Conservation (phyloP, 2,797 vertebrate species). For the Neosilurus hyrtlii region DNA sequence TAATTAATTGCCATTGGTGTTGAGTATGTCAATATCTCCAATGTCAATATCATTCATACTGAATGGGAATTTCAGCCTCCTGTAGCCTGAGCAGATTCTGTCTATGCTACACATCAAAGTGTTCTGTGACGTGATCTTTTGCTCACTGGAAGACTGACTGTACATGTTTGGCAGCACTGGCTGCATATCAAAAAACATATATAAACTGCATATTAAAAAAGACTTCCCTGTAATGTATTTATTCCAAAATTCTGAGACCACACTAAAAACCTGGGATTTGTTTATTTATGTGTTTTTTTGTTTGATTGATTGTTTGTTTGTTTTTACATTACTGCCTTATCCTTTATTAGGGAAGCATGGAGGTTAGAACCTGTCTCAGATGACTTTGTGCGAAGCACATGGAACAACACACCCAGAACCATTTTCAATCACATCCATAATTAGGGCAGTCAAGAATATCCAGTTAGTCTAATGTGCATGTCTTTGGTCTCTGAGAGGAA, state of each 20-base stretch:
- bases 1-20: slow-evolving; percentile 35
- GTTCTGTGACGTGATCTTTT: background rate
- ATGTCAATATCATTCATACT: slow-evolving; percentile 73
- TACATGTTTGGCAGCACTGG: background rate
- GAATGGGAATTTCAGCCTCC: background rate
- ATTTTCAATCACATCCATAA: too few species aligned
- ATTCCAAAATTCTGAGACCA: background rate
- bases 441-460: too few species aligned
- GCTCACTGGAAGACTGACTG: background rate
- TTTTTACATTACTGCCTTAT: too few species aligned
- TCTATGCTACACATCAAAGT: background rate
- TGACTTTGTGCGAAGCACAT: too few species aligned
- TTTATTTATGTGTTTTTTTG: too few species aligned
- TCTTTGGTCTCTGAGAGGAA: too few species aligned
- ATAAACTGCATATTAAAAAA: background rate
- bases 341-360: too few species aligned
- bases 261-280: too few species aligned
- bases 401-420: too few species aligned
- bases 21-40: slow-evolving; percentile 53
- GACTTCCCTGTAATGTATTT: background rate
- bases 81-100: background rate
- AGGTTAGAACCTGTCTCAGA: too few species aligned
- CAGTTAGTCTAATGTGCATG: too few species aligned
- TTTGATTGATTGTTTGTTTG: too few species aligned
- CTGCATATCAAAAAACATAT: background rate